Percentiles rank a stretch among this genome's conserved stretches.
These are phyloP conservation scores for Vulpes lagopus DNA, from an alignment of 2,113 vertebrate genomes.

Conservation along the genomic window DNA sequence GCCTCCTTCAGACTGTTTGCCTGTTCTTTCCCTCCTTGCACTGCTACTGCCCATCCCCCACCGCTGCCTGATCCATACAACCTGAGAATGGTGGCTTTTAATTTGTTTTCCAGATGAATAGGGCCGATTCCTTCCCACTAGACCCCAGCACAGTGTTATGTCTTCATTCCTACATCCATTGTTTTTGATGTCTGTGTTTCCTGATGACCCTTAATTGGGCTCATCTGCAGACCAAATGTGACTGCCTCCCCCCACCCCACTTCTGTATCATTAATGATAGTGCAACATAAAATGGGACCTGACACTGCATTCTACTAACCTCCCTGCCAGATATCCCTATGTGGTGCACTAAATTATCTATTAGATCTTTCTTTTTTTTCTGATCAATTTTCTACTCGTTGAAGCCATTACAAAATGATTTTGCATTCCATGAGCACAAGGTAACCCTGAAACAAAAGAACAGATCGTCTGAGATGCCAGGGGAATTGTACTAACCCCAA, in stretches of 20 bases:
- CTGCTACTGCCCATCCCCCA: not conserved
- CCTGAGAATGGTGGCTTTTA: slow-evolving; percentile 21
- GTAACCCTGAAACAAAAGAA: slow-evolving; percentile 32
- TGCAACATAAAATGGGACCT: slow-evolving; percentile 24
- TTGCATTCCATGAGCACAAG: slow-evolving; percentile 14
- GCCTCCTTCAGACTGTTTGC: slow-evolving; percentile 19
- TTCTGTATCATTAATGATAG: slow-evolving; percentile 56
- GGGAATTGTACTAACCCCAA: not conserved
- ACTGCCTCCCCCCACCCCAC: not conserved
- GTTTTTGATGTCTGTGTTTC: slow-evolving; percentile 56
- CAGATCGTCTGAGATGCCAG: not conserved
- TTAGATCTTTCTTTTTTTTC: slow-evolving; percentile 48
- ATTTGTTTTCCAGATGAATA: slow-evolving; percentile 60
- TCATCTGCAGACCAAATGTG: slow-evolving; percentile 17
- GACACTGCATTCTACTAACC: slow-evolving; percentile 24
- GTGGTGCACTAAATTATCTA: slow-evolving; percentile 2
- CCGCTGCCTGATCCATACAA: not conserved
- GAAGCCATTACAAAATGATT: slow-evolving; percentile 51
- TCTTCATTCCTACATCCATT: slow-evolving; percentile 26
- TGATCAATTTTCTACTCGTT: slow-evolving; percentile 49
- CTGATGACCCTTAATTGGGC: slow-evolving; percentile 23
- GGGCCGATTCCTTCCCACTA: not conserved
- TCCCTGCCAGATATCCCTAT: not conserved
- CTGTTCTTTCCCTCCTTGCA: not conserved
- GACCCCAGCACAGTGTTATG: not conserved